Evolutionary conservation across 1,140 invertebrate genomes (phyloP).

Genomic region (Pantala flavescens): DNA sequence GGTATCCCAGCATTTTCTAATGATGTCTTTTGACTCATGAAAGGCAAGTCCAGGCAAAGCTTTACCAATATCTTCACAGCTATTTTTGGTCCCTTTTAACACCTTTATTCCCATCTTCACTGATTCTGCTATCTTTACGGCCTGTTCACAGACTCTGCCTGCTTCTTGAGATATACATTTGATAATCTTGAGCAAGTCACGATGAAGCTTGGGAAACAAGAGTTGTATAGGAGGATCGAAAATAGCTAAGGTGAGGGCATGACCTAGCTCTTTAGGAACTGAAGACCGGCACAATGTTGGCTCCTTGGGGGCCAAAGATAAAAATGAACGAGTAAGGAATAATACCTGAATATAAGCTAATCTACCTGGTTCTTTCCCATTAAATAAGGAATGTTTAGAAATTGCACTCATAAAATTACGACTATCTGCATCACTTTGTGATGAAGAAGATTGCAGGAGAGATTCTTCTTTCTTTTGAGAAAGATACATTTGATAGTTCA

Average conservation of each 20-base stretch:
- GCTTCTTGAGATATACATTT: not conserved
- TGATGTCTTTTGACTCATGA: conserved; percentile 14
- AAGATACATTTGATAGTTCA: not conserved
- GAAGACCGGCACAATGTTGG: not conserved
- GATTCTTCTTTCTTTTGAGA: not conserved
- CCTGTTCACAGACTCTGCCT: not conserved
- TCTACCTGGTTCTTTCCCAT: not conserved
- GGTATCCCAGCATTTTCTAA: conserved; percentile 9
- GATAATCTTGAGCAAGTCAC: not conserved
- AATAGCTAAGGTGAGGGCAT: not conserved
- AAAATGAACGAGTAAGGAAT: conserved; percentile 12
- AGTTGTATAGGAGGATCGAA: not conserved
- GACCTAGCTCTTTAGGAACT: not conserved
- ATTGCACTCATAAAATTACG: not conserved
- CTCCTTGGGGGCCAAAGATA: conserved; percentile 26
- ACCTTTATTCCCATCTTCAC: not conserved
- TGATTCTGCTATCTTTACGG: not conserved
- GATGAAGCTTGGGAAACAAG: not conserved
- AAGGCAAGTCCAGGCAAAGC: conserved; percentile 15
- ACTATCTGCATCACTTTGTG: not conserved
- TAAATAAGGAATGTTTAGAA: not conserved
- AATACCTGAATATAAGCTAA: conserved; percentile 18
- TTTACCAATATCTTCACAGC: not conserved
- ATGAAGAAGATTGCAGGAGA: not conserved
- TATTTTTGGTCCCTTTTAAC: not conserved